Evolutionary conservation across 2,797 vertebrate genomes (phyloP).

Genomic region (Sphenopsis melanotis): DNA sequence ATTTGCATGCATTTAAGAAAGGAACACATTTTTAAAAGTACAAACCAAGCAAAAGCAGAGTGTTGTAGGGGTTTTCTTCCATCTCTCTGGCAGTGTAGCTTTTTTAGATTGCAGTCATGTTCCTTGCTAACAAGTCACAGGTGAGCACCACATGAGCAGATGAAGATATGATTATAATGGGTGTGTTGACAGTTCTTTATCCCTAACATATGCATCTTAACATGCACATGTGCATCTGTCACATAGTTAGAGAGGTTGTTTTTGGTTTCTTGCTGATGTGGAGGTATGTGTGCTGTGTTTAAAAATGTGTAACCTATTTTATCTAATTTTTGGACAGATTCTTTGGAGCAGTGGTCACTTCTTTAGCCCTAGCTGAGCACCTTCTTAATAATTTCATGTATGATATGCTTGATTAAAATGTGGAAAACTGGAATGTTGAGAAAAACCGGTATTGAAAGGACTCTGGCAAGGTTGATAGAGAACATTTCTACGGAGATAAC

Average conservation of each 20-base stretch:
- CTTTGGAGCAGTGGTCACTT: neutral
- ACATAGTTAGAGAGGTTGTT: slow-evolving; percentile 36
- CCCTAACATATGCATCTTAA: slow-evolving; percentile 69
- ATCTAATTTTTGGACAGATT: neutral
- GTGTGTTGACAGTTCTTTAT: slow-evolving; percentile 77
- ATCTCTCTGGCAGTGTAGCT: slow-evolving; percentile 33
- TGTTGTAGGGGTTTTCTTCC: neutral
- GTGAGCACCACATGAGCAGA: slow-evolving; percentile 74
- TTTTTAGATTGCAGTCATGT: slow-evolving; percentile 73
- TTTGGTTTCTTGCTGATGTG: slow-evolving; percentile 12
- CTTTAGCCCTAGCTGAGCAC: neutral
- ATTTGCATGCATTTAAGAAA: neutral
- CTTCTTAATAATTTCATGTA: neutral
- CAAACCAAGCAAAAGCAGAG: neutral
- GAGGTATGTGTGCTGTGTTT: neutral
- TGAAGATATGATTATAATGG: slow-evolving; percentile 79
- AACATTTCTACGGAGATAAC: neutral
- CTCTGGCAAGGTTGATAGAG: neutral
- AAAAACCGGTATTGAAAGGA: slow-evolving; percentile 13
- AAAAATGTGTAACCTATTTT: neutral
- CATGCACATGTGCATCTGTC: slow-evolving; percentile 73
- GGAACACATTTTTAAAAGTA: neutral
- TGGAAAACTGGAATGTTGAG: neutral
- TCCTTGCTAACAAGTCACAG: slow-evolving; percentile 76
- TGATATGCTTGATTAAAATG: neutral